Conservation (phyloP, 2,113 vertebrate genomes). For the Neodontobutis hainanensis region DNA sequence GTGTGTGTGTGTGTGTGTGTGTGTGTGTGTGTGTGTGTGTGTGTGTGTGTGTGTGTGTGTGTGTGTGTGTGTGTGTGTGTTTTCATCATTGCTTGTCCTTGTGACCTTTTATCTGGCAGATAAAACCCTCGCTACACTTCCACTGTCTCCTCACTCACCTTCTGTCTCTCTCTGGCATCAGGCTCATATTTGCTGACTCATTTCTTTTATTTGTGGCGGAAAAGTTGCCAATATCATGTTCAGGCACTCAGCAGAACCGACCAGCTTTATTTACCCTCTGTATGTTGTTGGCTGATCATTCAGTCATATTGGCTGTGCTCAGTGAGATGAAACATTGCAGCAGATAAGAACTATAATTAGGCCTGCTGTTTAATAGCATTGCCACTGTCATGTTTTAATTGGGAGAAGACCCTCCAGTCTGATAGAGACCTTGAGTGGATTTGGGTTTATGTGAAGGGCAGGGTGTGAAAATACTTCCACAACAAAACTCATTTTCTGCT, state of each 20-base stretch:
- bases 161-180: not conserved
- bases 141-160: constrained; percentile 21
- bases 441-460: constrained; percentile 1
- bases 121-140: constrained; percentile 6
- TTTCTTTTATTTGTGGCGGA: constrained; percentile 63
- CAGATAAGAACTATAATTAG: not conserved
- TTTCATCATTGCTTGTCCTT: not conserved
- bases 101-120: constrained; percentile 31
- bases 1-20: not conserved
- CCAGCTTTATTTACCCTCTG: constrained; percentile 11
- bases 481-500: constrained; percentile 19
- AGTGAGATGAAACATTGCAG: constrained; percentile 10
- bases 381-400: constrained; percentile 12
- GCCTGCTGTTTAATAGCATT: constrained; percentile 15
- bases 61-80: not conserved
- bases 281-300: constrained; percentile 5
- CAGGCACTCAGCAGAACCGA: constrained; percentile 64
- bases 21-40: not conserved
- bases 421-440: not conserved
- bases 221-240: constrained; percentile 68
- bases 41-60: not conserved
- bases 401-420: constrained; percentile 3
- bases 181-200: constrained; percentile 55
- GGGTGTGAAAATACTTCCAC: constrained; percentile 4
- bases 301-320: constrained; percentile 9